A percentile compares a stretch with the other conserved stretches of the same genome.
Evolutionary conservation across 2,113 vertebrate species (phyloP).

Genomic region (Nesogale talazaci): DNA sequence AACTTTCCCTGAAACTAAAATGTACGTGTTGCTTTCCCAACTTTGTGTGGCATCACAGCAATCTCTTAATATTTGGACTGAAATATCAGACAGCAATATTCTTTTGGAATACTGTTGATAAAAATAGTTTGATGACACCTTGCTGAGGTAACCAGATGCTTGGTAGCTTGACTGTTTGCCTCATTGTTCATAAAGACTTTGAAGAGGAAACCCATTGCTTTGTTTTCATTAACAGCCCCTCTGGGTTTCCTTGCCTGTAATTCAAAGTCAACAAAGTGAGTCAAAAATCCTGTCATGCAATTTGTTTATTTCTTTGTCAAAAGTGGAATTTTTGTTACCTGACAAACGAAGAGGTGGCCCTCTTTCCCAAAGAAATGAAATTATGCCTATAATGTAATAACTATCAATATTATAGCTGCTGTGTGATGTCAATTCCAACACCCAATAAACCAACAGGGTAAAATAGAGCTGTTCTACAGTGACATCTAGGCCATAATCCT

Average conservation of each 20-base stretch:
- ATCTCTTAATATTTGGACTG: constrained; percentile 44
- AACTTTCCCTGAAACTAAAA: constrained; percentile 66
- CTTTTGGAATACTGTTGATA: constrained; percentile 36
- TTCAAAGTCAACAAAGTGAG: neutral
- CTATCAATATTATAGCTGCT: neutral
- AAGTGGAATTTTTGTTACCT: constrained; percentile 25
- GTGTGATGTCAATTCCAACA: neutral
- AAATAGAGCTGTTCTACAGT: neutral
- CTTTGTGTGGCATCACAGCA: neutral
- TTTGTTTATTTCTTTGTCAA: constrained; percentile 10
- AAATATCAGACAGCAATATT: constrained; percentile 12
- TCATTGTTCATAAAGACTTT: neutral
- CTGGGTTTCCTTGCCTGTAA: neutral
- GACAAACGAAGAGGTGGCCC: neutral
- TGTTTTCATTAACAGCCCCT: neutral
- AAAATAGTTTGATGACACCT: neutral
- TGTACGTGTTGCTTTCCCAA: neutral
- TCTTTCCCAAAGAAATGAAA: constrained; percentile 20
- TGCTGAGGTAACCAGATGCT: neutral
- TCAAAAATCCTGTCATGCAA: neutral
- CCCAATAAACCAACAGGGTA: neutral
- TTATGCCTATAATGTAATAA: neutral
- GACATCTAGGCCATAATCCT: neutral
- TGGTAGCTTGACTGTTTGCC: neutral
- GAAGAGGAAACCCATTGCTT: constrained; percentile 8